Base-by-base conservation (phyloP, 92 coral and sea anemone genomes). In the Zoanthus solanderi region DNA sequence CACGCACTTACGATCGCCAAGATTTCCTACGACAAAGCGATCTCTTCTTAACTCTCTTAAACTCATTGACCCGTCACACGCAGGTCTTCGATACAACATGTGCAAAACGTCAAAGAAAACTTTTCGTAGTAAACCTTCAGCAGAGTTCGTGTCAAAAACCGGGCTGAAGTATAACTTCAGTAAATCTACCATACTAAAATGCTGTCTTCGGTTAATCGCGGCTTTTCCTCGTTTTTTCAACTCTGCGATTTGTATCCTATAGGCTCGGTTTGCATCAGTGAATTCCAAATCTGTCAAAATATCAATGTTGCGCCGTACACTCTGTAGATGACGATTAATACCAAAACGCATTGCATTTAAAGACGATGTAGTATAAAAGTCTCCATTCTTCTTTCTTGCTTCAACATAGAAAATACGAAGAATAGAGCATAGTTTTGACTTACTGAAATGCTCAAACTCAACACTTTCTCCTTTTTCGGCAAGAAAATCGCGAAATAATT, bases 381-480 rank as follows among this genome's bases (percentile, higher is more conserved):
- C 98, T 0, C 99, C 97, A 89, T 95, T 96, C 91, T 96, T 93
- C 90, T 96, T 96, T 18, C 99, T 91, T 44, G 95, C 97, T 85
- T 96, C 98, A 45, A 94, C 95, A 88, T 96, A 96, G 76, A 96
- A 96, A 74, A 89, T 91, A 71, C 94, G 92, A 67, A 95, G 89
- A 30, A 92, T 90, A 84, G 96, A 90, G 69, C 93, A 84, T 14
- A 96, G 94, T 46, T 90, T 52, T 44, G 82, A 66, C 83, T 93
- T 94, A 78, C 87, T 95, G 81, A 90, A 66, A 65, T 89, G 85
- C 83, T 94, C 98, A 84, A 94, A 94, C 75, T 84, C 78, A 8
- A 92, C 87, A 44, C 92, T 94, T 68, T 79, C 87, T 32, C 98
- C 93, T 91, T 94, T 94, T 56, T 94, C 98, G 50, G 89, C 89